Evolutionary conservation across 2,888 invertebrate species (phyloP), one percentile per base, ranked within the genome.

Genomic region (Lysandra coridon): DNA sequence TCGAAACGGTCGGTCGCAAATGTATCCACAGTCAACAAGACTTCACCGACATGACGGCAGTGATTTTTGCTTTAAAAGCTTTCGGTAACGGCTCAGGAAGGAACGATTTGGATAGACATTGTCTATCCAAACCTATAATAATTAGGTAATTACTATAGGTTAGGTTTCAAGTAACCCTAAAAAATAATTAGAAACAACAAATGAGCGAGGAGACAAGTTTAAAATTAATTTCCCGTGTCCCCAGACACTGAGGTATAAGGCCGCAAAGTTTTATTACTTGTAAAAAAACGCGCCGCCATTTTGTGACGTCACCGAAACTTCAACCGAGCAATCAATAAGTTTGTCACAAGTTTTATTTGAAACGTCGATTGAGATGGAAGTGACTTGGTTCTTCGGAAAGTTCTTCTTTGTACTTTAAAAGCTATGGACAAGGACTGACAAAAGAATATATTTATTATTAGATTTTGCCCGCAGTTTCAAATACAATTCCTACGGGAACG

Each of bases 251-350:
- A 30, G 64, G 30, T 64, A 64, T 30, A 30, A 33, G 33, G 69
- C 69, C 64, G 64, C 23, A 69, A 64, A 69, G 5, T 69, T 69
- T 69, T 69, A 69, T 69, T 69, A 17, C 37, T 69, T 69, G 69
- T 69, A 69, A 69, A 69, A 69, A 69, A 69, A 69, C 33, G 33
- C 14, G 69, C 30, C 69, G 69, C 69, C 69, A 37, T 69, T 37
- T 69, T 69, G 69, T 69, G 69, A 69, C 33, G 64, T 69, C 69
- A 69, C 69, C 30, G 69, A 69, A 69, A 69, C 33, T 69, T 69
- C 23, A 30, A 69, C 69, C 69, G 69, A 69, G 33, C 69, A 14
- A 69, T 69, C 69, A 69, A 69, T 69, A 69, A 69, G 33, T 37
- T 69, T 69, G 33, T 12, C 33, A 37, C 14, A 37, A 69, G 69